These are phyloP conservation scores for Anseranas semipalmata DNA, from an alignment of 2,113 vertebrate species.

Conservation along the genomic window DNA sequence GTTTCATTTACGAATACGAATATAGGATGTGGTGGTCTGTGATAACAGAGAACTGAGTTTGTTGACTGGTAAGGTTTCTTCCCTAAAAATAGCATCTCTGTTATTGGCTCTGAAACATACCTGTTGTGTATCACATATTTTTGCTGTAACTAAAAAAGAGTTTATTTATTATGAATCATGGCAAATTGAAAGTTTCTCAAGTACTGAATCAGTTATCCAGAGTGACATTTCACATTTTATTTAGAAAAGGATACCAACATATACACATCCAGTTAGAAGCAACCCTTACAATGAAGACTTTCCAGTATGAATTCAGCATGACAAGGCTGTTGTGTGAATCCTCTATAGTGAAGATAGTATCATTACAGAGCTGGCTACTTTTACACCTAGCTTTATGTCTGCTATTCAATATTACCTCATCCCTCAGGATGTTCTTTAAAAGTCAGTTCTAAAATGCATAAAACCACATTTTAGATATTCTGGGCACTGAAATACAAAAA, in stretches of 20 bases:
- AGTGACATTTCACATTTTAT: not conserved
- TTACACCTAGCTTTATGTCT: not conserved
- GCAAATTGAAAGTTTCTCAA: not conserved
- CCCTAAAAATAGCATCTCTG: not conserved
- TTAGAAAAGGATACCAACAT: not conserved
- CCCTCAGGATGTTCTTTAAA: not conserved
- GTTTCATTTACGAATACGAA: not conserved
- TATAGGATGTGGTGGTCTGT: not conserved
- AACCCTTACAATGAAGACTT: not conserved
- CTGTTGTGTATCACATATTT: not conserved
- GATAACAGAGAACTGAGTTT: not conserved
- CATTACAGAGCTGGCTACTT: not conserved
- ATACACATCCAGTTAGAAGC: not conserved
- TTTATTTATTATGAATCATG: not conserved
- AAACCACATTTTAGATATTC: not conserved
- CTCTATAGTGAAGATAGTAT: not conserved
- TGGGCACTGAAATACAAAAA: not conserved
- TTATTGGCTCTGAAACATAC: not conserved
- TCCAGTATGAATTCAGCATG: not conserved
- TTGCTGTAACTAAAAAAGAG: not conserved
- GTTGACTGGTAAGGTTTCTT: not conserved
- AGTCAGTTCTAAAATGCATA: not conserved
- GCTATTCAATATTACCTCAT: not conserved
- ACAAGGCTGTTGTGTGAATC: not conserved
- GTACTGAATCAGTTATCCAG: not conserved